phyloP scores from a whole-genome alignment of 2,797 vertebrate species.

The Pterois miles region DNA sequence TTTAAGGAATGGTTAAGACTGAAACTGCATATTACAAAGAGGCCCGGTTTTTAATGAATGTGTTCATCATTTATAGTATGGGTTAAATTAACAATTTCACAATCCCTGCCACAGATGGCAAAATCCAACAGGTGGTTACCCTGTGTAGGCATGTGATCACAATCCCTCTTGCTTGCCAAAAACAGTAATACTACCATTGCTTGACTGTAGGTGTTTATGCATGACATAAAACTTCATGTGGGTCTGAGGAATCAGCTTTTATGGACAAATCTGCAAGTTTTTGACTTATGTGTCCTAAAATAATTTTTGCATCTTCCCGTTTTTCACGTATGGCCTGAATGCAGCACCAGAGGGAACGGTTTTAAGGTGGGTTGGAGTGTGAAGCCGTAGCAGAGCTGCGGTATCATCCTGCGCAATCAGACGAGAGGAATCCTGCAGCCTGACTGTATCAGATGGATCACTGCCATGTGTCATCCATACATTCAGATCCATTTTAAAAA shows the following conservation, averaged over 20 bases:
- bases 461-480: conserved; percentile 1
- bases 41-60: accelerated
- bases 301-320: accelerated
- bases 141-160: background rate
- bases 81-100: too few species aligned
- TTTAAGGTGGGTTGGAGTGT: conserved; percentile 96
- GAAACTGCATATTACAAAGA: background rate
- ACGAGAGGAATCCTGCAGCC: conserved; percentile 65
- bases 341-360: conserved; percentile 70
- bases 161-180: background rate
- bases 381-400: conserved; percentile 88
- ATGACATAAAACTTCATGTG: background rate
- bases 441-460: conserved; percentile 4
- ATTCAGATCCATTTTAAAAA: background rate
- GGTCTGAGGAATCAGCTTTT: accelerated
- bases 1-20: background rate
- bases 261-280: background rate
- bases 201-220: background rate
- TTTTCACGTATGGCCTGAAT: conserved; percentile 36
- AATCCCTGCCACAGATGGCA: background rate
- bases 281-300: background rate
- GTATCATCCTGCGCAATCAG: conserved; percentile 96
- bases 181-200: accelerated
- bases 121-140: conserved; percentile 31
- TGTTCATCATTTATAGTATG: background rate